Evolutionary conservation across 2,113 vertebrate species (phyloP), one percentile per base, ranked within the genome.

Genomic region (Naja naja): DNA sequence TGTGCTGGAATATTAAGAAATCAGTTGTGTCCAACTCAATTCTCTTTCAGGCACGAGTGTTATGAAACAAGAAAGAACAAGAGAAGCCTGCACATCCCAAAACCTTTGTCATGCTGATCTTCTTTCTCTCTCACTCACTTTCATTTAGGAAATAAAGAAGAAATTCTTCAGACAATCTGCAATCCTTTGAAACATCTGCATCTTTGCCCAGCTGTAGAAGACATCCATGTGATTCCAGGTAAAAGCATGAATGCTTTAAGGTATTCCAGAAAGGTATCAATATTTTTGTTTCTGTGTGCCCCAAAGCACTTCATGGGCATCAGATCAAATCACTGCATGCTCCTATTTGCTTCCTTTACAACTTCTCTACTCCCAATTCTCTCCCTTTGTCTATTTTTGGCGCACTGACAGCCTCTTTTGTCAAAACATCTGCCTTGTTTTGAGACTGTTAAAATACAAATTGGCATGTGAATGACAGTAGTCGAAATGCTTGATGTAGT

Each of bases 341-440:
- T 81, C 34, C 74, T 81, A 43, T 81, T 43, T 81, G 43, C 30
- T 8, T n/a, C 3, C 54, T 52, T 30, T 30, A 3, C 39, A 12
- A 16, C 11, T 34, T 25, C 7, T n/a, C 55, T 88, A 16, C 5
- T 43, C n/a, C 45, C 64, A 1, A 3, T 23, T 93, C 87, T 1
- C n/a, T 54, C 64, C 53, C n/a, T 88, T 53, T 52, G 74, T 93
- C 43, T 0, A 0, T 93, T 45, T 34, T 27, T 86, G 0, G 87
- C 0, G 85, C 91, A 95, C 0, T 52, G 92, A 90, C 91, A 94
- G 91, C 30, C 3, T 45, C 43, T 91, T 92, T 85, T 92, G 94
- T 95, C 93, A 92, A 58, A 95, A 94, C 94, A 58, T 0, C 55
- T 5, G 90, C 95, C 94, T 43, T 87, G 95, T 93, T 92, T 52